Evolutionary conservation across 2,888 invertebrate genomes (phyloP).

Genomic region (Diplolepis rosae): DNA sequence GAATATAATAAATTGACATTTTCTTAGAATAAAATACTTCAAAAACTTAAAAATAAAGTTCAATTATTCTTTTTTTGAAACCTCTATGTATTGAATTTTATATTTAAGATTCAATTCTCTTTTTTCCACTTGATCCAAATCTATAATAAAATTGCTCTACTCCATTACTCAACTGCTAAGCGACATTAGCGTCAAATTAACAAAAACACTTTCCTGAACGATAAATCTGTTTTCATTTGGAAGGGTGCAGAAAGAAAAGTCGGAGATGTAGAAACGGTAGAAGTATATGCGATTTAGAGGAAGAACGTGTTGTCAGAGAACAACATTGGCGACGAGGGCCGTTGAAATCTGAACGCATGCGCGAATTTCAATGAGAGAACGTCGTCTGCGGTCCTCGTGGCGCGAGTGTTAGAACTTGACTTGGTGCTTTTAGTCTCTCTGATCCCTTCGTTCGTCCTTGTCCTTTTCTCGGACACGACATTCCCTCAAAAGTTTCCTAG

Average conservation of each 20-base stretch:
- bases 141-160: background rate
- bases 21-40: too few species aligned
- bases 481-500: constrained; percentile 8
- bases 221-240: background rate
- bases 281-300: background rate
- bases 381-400: constrained; percentile 62
- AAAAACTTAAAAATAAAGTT: too few species aligned
- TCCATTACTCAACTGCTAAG: background rate
- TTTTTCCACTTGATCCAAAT: background rate
- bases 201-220: background rate
- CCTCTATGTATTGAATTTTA: too few species aligned
- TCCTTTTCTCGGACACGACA: constrained; percentile 42
- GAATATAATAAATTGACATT: too few species aligned
- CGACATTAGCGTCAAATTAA: background rate
- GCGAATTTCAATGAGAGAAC: constrained; percentile 58
- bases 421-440: constrained; percentile 65
- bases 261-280: background rate
- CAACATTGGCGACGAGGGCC: background rate
- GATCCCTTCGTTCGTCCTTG: constrained; percentile 65
- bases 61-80: too few species aligned
- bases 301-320: background rate
- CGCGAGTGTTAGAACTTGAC: constrained; percentile 64
- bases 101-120: too few species aligned
- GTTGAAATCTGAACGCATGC: constrained; percentile 57
- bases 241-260: background rate